Base-by-base conservation (phyloP, 2,888 invertebrate genomes). In the Byasa hedistus region DNA sequence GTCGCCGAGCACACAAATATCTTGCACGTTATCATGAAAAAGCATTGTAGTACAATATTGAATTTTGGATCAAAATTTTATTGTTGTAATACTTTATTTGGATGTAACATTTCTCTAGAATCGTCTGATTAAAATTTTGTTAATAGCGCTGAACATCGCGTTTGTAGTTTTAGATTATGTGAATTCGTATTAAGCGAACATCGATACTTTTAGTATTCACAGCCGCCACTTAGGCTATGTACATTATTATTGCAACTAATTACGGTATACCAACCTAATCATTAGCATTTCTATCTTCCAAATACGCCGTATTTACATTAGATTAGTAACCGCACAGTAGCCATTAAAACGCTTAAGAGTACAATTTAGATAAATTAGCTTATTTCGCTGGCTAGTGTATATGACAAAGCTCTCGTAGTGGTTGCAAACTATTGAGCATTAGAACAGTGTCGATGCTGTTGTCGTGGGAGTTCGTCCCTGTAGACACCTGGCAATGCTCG, bases 391-490 rank as follows among this genome's bases (percentile, higher is more conserved):
- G 83, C 82, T 84, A 82, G 77, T 78, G 27, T 51, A 62, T 58
- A 62, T 58, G 75, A 69, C 70, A 72, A 77, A 72, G 76, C 79
- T 80, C 76, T 69, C 73, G 81, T 85, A 83, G 82, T 79, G 73
- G 70, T 74, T 75, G 75, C 73, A 74, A 77, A 70, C 67, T 62
- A 75, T 89, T 91, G 90, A 89, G 90, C 90, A 90, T 91, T 89
- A 79, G 90, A 89, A 76, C 61, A 39, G 61, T 61, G 61, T 4
- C 23, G 27, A 22, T 39, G 79, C 84, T 89, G 89, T 84, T 73
- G 71, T 69, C 69, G 61, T 79, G 73, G 85, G 87, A 82, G 84
- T 70, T 71, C 65, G 69, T 76, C 71, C 69, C 70, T 64, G 23
- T 48, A 64, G 69, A 64, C 23, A 57, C 70, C 71, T 62, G 74